Conservation (phyloP, 2,113 vertebrate genomes). For the Pachyramphus minor region DNA sequence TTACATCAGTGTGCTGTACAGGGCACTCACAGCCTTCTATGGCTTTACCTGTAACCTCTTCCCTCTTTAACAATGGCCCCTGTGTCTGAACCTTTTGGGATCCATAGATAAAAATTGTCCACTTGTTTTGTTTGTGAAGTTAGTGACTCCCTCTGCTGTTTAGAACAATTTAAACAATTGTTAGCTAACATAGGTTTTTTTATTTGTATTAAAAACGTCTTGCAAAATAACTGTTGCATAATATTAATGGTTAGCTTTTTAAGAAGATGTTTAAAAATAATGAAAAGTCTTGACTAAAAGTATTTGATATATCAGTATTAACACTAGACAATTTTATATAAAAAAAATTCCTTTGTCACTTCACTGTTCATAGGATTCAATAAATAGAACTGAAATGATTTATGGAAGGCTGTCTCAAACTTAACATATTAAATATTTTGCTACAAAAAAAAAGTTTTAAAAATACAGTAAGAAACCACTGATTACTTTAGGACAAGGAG, state of each 20-base stretch:
- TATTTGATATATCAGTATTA: not conserved
- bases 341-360: not conserved
- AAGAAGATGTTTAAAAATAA: not conserved
- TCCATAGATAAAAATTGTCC: not conserved
- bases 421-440: not conserved
- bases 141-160: constrained; percentile 1
- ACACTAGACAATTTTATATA: not conserved
- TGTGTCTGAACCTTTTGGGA: not conserved
- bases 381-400: not conserved
- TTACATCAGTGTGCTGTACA: not conserved
- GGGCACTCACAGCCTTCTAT: not conserved
- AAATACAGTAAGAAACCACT: not conserved
- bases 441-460: not conserved
- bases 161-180: not conserved
- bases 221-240: not conserved
- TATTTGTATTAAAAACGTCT: not conserved
- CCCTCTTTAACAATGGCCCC: not conserved
- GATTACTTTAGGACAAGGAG: not conserved
- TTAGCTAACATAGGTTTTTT: not conserved
- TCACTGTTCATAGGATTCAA: not conserved
- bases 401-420: not conserved
- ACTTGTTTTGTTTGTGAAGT: not conserved
- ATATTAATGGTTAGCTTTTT: not conserved
- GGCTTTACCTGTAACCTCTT: not conserved
- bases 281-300: not conserved